A percentile compares a stretch with the other conserved stretches of the same genome.
Evolutionary conservation across 2,797 vertebrate species (phyloP).

Genomic region (Pipistrellus nathusii): DNA sequence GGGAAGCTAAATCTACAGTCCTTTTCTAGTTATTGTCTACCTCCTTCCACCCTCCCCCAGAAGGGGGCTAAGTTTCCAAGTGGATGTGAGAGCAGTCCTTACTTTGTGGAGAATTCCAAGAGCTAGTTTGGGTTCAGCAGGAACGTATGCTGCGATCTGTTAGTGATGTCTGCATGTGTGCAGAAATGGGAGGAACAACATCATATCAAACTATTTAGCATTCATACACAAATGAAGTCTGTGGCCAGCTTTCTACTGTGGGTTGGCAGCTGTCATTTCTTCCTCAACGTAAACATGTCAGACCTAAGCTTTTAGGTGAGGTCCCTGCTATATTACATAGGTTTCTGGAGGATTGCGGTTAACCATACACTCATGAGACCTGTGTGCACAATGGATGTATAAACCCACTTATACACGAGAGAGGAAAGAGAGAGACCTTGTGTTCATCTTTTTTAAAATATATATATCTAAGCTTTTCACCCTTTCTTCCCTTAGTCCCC

Average conservation of each 20-base stretch:
- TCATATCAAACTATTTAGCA: not conserved
- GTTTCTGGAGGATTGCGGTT: not conserved
- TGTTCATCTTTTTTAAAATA: not conserved
- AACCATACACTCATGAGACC: not conserved
- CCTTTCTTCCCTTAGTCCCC: not conserved
- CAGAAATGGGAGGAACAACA: not conserved
- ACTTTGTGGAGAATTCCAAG: not conserved
- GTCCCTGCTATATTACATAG: not conserved
- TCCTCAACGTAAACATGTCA: not conserved
- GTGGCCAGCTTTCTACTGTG: not conserved
- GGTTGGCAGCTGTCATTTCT: not conserved
- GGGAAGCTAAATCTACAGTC: conserved; percentile 10
- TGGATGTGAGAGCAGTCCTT: not conserved
- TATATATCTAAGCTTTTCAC: not conserved
- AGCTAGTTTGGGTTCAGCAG: not conserved
- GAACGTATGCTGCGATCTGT: not conserved
- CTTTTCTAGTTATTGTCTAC: not conserved
- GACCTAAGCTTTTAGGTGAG: not conserved
- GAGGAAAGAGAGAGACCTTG: not conserved
- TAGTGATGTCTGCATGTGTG: not conserved
- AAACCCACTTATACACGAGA: not conserved
- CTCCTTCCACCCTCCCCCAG: no score
- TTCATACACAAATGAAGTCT: not conserved
- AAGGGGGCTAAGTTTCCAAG: not conserved
- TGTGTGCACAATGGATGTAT: not conserved